A percentile compares a stretch with the other conserved stretches of the same genome.
Conservation (phyloP, 2,797 vertebrate genomes). For the Lithobates pipiens region DNA sequence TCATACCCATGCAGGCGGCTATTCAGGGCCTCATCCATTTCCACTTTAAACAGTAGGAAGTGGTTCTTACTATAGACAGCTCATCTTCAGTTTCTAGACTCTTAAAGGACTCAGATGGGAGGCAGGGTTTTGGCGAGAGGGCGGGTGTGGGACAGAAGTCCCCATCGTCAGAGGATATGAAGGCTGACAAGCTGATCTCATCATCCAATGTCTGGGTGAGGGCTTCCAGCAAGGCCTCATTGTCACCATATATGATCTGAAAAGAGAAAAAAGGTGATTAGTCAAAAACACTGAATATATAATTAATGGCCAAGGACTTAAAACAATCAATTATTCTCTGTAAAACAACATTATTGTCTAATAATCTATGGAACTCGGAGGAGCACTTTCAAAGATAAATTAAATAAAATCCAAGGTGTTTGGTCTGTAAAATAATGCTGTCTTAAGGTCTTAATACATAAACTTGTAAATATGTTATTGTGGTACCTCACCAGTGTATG, state of each 20-base stretch:
- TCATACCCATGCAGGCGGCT: conserved; percentile 80
- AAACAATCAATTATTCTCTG: background rate
- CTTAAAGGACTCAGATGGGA: conserved; percentile 74
- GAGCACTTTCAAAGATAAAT: background rate
- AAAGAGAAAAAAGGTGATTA: conserved; percentile 7
- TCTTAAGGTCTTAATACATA: no score
- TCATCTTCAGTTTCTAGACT: conserved; percentile 88
- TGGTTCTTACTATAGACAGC: conserved; percentile 91
- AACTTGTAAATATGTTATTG: no score
- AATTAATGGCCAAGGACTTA: background rate
- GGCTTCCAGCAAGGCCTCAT: conserved; percentile 93
- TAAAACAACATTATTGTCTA: background rate
- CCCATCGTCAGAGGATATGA: conserved; percentile 85
- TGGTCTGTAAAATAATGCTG: no score
- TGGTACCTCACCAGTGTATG: no score
- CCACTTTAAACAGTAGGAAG: conserved; percentile 82
- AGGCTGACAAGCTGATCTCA: conserved; percentile 88
- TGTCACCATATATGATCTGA: conserved; percentile 92
- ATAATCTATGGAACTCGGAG: background rate
- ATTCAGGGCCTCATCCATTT: conserved; percentile 81
- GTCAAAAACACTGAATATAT: background rate
- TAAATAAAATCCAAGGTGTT: background rate
- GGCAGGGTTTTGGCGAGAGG: conserved; percentile 74
- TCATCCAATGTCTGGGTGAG: conserved; percentile 95
- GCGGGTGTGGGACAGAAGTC: conserved; percentile 74